Evolutionary conservation across 1,140 invertebrate species (phyloP).

Genomic region (Bathynomus jamesi): DNA sequence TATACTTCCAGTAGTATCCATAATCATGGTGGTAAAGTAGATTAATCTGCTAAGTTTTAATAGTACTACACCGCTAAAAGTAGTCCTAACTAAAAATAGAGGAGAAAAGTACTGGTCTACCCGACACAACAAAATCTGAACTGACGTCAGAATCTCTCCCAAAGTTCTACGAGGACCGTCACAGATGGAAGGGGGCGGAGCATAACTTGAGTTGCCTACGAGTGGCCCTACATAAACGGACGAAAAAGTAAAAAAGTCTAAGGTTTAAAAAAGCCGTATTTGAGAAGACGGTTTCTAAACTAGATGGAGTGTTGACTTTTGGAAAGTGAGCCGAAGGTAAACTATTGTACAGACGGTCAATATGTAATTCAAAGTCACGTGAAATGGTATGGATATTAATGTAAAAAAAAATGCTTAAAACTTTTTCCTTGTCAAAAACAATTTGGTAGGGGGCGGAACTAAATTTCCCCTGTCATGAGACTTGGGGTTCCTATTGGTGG

Average conservation of each 20-base stretch:
- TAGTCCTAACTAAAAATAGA: not conserved
- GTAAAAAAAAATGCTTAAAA: not conserved
- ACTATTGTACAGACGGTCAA: not conserved
- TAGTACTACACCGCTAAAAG: not conserved
- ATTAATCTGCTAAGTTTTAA: not conserved
- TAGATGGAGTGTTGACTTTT: not conserved
- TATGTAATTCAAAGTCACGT: not conserved
- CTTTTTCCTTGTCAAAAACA: not conserved
- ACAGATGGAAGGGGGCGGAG: not conserved
- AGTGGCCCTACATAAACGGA: not conserved
- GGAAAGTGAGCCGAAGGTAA: not conserved
- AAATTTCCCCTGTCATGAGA: not conserved
- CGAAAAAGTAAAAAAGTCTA: not conserved
- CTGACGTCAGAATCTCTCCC: not conserved
- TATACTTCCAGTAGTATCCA: constrained; percentile 35
- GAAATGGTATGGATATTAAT: not conserved
- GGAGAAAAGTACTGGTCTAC: not conserved
- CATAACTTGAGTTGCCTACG: not conserved
- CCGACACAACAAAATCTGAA: not conserved
- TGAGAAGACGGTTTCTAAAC: not conserved
- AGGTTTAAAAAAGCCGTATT: not conserved
- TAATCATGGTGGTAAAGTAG: constrained; percentile 35
- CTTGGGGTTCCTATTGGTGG: not conserved
- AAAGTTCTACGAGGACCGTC: not conserved
- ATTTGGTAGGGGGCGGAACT: not conserved